Conservation (phyloP, 2,113 vertebrate species). For the Odontesthes bonariensis region DNA sequence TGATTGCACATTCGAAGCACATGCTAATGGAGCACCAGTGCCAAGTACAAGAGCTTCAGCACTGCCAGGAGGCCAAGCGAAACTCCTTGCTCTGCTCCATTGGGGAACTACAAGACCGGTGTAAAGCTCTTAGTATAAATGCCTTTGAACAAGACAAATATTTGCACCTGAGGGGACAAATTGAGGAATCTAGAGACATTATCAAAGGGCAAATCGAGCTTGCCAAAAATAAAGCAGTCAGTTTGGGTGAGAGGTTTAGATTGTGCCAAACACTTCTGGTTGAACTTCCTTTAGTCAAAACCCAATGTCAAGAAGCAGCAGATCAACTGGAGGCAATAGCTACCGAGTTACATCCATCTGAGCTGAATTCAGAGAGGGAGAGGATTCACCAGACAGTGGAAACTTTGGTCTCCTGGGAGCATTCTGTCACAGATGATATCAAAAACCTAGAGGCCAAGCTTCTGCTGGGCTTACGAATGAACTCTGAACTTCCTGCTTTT, state of each 20-base stretch:
- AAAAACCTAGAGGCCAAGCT: slow-evolving; percentile 71
- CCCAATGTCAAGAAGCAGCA: slow-evolving; percentile 78
- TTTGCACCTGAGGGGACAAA: slow-evolving; percentile 74
- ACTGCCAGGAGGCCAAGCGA: slow-evolving; percentile 66
- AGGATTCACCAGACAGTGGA: slow-evolving; percentile 75
- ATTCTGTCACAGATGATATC: slow-evolving; percentile 75
- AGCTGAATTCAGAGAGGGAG: slow-evolving; percentile 81
- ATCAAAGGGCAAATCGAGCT: slow-evolving; percentile 75
- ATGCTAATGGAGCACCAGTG: slow-evolving; percentile 77
- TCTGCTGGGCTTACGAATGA: slow-evolving; percentile 57
- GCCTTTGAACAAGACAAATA: slow-evolving; percentile 78
- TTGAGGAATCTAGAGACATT: slow-evolving; percentile 76
- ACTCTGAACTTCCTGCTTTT: slow-evolving; percentile 72
- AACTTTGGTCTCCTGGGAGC: slow-evolving; percentile 75
- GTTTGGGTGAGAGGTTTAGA: slow-evolving; percentile 68
- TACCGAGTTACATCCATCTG: slow-evolving; percentile 70
- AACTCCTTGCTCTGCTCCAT: slow-evolving; percentile 67
- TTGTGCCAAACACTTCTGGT: slow-evolving; percentile 81
- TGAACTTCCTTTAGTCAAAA: slow-evolving; percentile 80
- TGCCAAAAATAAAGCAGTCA: slow-evolving; percentile 47
- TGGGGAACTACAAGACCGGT: slow-evolving; percentile 78
- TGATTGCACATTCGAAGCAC: slow-evolving; percentile 45
- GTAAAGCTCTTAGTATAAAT: slow-evolving; percentile 69
- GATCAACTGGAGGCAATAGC: slow-evolving; percentile 82
- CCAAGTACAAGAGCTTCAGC: slow-evolving; percentile 72